These are phyloP conservation scores for Chelonia mydas DNA, from an alignment of 2,797 vertebrate species.

Conservation along the genomic window DNA sequence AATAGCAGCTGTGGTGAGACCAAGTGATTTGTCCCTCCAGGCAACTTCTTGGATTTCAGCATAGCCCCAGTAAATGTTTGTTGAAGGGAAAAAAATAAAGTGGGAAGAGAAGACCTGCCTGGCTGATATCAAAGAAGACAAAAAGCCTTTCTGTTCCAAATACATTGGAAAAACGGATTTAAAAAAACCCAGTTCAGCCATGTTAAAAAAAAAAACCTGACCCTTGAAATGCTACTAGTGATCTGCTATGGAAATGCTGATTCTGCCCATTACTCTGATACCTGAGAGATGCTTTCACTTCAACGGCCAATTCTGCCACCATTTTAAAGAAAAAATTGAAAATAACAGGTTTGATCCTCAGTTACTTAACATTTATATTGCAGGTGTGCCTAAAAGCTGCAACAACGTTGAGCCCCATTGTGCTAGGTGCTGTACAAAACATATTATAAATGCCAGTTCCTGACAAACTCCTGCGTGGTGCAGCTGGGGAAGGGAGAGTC, in stretches of 20 bases:
- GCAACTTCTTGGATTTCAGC: background rate
- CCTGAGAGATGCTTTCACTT: background rate
- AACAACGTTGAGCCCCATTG: background rate
- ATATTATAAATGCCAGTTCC: background rate
- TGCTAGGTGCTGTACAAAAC: background rate
- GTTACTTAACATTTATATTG: background rate
- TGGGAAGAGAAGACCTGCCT: background rate
- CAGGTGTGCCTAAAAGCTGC: background rate
- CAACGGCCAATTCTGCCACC: background rate
- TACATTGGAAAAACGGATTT: background rate
- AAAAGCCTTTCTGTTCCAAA: background rate
- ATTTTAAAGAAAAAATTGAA: background rate
- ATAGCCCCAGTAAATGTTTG: background rate
- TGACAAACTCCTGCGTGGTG: background rate
- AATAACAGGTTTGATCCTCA: background rate
- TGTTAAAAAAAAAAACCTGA: background rate
- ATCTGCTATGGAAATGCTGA: background rate
- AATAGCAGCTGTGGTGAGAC: background rate
- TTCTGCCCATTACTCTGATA: background rate
- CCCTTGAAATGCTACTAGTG: background rate
- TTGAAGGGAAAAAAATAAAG: background rate
- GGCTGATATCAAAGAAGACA: background rate
- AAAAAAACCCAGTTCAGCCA: background rate
- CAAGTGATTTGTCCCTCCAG: slow-evolving; percentile 2
- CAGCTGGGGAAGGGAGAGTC: background rate